phyloP scores from a whole-genome alignment of 1,140 invertebrate genomes.

The Trachymyrmex cornetzi region DNA sequence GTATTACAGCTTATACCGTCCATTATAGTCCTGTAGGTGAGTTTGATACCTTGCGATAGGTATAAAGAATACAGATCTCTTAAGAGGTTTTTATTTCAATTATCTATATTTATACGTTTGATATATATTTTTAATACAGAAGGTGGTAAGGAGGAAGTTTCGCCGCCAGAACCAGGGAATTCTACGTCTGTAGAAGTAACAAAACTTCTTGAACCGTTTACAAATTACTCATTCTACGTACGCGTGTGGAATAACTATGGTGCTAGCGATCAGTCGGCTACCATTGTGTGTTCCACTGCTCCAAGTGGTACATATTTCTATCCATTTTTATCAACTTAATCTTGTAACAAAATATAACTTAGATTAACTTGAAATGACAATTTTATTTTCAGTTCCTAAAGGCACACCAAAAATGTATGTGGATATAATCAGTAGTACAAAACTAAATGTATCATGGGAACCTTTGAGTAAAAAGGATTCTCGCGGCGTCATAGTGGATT shows the following conservation, averaged over 20 bases:
- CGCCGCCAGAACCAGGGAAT: conserved; percentile 85
- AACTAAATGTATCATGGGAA: conserved; percentile 88
- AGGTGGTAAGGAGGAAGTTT: conserved; percentile 88
- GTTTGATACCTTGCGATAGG: conserved; percentile 46
- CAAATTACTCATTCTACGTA: conserved; percentile 91
- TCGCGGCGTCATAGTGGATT: conserved; percentile 88
- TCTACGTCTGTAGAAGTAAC: conserved; percentile 86
- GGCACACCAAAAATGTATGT: conserved; percentile 87
- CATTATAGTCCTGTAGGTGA: conserved; percentile 89
- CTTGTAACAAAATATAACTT: neutral
- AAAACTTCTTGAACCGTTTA: conserved; percentile 88
- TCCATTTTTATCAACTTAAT: conserved; percentile 1
- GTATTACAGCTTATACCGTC: conserved; percentile 89
- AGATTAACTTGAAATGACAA: neutral
- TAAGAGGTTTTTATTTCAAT: neutral
- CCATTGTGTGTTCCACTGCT: conserved; percentile 88
- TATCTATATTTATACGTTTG: neutral
- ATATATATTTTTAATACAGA: conserved; percentile 75
- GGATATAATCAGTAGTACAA: conserved; percentile 86
- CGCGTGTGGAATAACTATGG: conserved; percentile 88
- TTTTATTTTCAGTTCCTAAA: conserved; percentile 87
- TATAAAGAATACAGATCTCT: neutral
- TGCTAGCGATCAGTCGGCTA: conserved; percentile 89
- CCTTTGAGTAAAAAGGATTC: conserved; percentile 87
- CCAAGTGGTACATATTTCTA: conserved; percentile 86